Percentiles rank a stretch among this genome's conserved stretches.
phyloP scores from a whole-genome alignment of 2,113 vertebrate genomes.

The Bujurquina vittata region DNA sequence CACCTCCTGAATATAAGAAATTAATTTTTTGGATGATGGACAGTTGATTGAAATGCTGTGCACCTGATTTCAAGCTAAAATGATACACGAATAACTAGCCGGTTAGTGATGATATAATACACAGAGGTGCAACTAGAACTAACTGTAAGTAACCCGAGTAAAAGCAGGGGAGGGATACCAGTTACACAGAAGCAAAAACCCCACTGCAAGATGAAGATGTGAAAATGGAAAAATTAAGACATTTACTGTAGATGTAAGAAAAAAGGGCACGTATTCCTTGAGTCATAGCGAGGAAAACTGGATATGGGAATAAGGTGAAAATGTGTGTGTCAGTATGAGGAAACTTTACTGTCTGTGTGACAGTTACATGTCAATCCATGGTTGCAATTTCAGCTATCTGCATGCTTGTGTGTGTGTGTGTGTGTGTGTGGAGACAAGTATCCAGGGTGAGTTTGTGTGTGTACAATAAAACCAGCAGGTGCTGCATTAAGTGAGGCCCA shows the following conservation, averaged over 20 bases:
- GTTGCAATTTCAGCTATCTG: slow-evolving; percentile 32
- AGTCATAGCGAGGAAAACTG: slow-evolving; percentile 48
- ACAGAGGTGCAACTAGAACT: slow-evolving; percentile 50
- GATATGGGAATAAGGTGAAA: slow-evolving; percentile 21
- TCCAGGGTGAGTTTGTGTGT: slow-evolving; percentile 23
- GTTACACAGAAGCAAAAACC: slow-evolving; percentile 54
- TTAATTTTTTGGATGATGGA: slow-evolving; percentile 26
- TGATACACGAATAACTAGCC: slow-evolving; percentile 47
- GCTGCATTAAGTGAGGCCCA: slow-evolving; percentile 64
- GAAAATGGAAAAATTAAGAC: slow-evolving; percentile 64
- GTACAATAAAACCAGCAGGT: slow-evolving; percentile 63
- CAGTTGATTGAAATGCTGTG: slow-evolving; percentile 62
- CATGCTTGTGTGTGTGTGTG: background rate
- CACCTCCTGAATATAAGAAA: slow-evolving; percentile 38
- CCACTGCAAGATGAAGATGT: slow-evolving; percentile 52
- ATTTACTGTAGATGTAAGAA: slow-evolving; percentile 43
- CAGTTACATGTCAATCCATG: slow-evolving; percentile 29
- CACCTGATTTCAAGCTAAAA: slow-evolving; percentile 68
- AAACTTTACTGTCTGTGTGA: slow-evolving; percentile 32
- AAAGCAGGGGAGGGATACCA: slow-evolving; percentile 45
- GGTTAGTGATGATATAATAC: slow-evolving; percentile 39
- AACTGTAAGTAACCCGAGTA: slow-evolving; percentile 49
- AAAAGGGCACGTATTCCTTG: slow-evolving; percentile 28
- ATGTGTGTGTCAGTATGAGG: slow-evolving; percentile 18
- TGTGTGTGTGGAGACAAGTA: slow-evolving; percentile 28